Percentiles rank a stretch among this genome's conserved stretches.
Evolutionary conservation across 2,888 invertebrate genomes (phyloP).

Genomic region (Ophion slaviceki): DNA sequence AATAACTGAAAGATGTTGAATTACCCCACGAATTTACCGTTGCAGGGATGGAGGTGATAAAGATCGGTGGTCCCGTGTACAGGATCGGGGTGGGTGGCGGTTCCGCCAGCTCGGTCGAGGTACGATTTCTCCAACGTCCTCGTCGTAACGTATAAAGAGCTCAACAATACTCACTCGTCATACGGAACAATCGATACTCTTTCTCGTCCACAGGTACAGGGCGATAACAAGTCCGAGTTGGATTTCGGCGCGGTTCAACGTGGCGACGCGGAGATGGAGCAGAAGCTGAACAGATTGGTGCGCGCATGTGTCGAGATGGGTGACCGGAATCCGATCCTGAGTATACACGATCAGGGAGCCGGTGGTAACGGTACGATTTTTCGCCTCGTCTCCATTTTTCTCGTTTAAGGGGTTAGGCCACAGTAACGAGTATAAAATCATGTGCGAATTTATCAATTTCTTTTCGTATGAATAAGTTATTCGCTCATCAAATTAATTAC

Average conservation of each 20-base stretch:
- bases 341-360: constrained; percentile 99
- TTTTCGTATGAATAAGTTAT: too few species aligned
- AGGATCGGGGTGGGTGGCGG: constrained; percentile 99
- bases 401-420: not conserved
- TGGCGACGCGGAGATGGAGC: constrained; percentile 99
- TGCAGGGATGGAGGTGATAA: constrained; percentile 94
- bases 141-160: not conserved
- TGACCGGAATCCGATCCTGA: constrained; percentile 93
- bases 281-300: constrained; percentile 97
- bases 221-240: constrained; percentile 92
- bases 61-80: constrained; percentile 98
- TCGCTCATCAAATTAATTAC: too few species aligned
- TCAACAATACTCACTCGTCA: not conserved
- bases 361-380: constrained; percentile 92
- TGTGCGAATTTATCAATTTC: too few species aligned
- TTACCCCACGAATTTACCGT: constrained; percentile 43
- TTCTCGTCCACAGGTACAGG: constrained; percentile 88
- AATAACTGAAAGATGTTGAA: not conserved
- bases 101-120: constrained; percentile 97
- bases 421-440: too few species aligned
- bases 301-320: constrained; percentile 95
- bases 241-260: constrained; percentile 99
- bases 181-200: not conserved
- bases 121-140: constrained; percentile 68
- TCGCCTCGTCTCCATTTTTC: not conserved